Evolutionary conservation across 2,888 invertebrate genomes (phyloP).

Genomic region (Galeruca laticollis): DNA sequence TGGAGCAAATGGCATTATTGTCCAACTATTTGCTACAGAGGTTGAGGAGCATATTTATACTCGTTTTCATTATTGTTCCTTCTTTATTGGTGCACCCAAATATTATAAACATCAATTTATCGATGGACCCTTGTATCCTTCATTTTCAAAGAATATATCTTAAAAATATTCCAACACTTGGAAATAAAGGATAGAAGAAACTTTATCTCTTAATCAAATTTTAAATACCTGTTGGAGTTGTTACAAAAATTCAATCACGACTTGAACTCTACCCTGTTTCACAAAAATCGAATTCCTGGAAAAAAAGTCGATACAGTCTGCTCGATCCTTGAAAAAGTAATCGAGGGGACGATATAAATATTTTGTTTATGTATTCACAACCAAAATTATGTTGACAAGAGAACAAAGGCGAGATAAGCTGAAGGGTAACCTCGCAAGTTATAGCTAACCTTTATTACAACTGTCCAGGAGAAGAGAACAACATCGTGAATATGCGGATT

Average conservation of each 20-base stretch:
- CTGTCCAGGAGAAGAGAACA: slow-evolving; percentile 53
- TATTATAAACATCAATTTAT: no score
- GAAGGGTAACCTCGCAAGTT: slow-evolving; percentile 66
- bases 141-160: neutral
- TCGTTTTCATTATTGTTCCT: no score
- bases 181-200: slow-evolving; percentile 6
- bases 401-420: slow-evolving; percentile 57
- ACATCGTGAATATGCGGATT: slow-evolving; percentile 36
- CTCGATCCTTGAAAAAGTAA: slow-evolving; percentile 62
- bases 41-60: no score
- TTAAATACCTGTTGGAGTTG: slow-evolving; percentile 50
- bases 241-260: slow-evolving; percentile 68
- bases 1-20: no score
- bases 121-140: neutral
- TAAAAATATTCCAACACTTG: slow-evolving; percentile 14
- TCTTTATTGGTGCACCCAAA: no score
- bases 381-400: slow-evolving; percentile 60
- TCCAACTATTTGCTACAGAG: no score
- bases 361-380: slow-evolving; percentile 68
- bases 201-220: slow-evolving; percentile 33
- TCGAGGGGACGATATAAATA: slow-evolving; percentile 68
- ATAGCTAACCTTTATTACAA: slow-evolving; percentile 66
- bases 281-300: slow-evolving; percentile 66
- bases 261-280: slow-evolving; percentile 61
- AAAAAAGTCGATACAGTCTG: slow-evolving; percentile 58